Evolutionary conservation across 1,140 invertebrate species (phyloP).

Genomic region (Contarinia nasturtii): DNA sequence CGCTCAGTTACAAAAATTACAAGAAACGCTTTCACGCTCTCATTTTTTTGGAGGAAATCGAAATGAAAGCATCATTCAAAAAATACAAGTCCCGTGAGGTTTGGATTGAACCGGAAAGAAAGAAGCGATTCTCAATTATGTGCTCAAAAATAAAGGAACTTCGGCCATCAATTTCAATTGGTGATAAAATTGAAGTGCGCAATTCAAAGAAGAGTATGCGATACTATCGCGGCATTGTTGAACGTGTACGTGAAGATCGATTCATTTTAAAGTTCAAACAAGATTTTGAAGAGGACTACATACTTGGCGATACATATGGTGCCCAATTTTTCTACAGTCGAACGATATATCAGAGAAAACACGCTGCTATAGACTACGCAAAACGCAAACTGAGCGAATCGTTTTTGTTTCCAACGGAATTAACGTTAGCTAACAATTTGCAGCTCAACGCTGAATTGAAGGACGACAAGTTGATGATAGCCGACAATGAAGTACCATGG

Average conservation of each 20-base stretch:
- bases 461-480: constrained; percentile 5
- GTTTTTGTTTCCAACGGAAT: constrained; percentile 44
- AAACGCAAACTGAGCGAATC: constrained; percentile 27
- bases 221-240: constrained; percentile 56
- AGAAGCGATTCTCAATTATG: constrained; percentile 48
- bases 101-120: constrained; percentile 43
- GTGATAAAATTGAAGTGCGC: too few relatives aligned
- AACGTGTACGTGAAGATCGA: constrained; percentile 42
- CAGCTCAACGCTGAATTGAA: constrained; percentile 18
- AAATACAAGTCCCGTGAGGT: constrained; percentile 49
- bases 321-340: constrained; percentile 38
- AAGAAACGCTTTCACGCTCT: constrained; percentile 44
- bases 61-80: constrained; percentile 35
- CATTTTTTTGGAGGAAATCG: constrained; percentile 61
- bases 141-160: constrained; percentile 66
- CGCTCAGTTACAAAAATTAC: constrained; percentile 34
- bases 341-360: constrained; percentile 35
- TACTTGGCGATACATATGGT: constrained; percentile 20
- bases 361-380: constrained; percentile 40
- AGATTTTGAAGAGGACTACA: constrained; percentile 42
- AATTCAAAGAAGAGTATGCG: too few relatives aligned
- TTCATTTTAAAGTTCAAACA: constrained; percentile 53
- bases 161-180: constrained; percentile 62
- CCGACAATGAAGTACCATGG: constrained; percentile 31
- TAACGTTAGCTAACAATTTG: constrained; percentile 10